A percentile compares a stretch with the other conserved stretches of the same genome.
These are phyloP conservation scores for Pentalonia nigronervosa DNA, from an alignment of 1,140 invertebrate genomes.

Conservation along the genomic window DNA sequence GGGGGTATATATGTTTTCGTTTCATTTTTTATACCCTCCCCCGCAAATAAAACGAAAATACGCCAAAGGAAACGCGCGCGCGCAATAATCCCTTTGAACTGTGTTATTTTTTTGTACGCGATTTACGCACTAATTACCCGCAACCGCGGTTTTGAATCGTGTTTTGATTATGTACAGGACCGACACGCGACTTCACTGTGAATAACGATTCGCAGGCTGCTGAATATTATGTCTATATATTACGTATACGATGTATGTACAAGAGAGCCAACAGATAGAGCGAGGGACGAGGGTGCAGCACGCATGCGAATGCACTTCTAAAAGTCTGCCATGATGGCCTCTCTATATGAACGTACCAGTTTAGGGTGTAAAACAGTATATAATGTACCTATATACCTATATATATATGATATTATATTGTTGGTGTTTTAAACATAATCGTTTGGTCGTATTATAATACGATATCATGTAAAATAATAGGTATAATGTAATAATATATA, in stretches of 20 bases:
- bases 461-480: neutral
- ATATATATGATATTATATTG: neutral
- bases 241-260: neutral
- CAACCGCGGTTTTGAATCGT: conserved; percentile 49
- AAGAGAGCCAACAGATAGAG: neutral
- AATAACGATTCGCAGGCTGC: conserved; percentile 26
- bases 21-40: neutral
- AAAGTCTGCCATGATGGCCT: neutral
- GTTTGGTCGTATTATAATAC: neutral
- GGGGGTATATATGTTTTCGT: conserved; percentile 27
- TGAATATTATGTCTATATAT: conserved; percentile 9
- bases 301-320: conserved; percentile 11
- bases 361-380: neutral
- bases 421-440: neutral
- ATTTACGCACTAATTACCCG: conserved; percentile 51
- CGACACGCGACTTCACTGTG: conserved; percentile 53
- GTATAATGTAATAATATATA: too few relatives aligned
- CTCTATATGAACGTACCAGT: neutral
- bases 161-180: conserved; percentile 40
- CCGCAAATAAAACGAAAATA: conserved; percentile 23
- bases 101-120: conserved; percentile 46
- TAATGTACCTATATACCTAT: neutral
- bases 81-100: conserved; percentile 51
- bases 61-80: neutral
- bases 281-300: neutral